Percentiles rank a stretch among this genome's conserved stretches.
These are phyloP conservation scores for Carpatolechia fugitivella DNA, from an alignment of 2,888 invertebrate species.

Conservation along the genomic window DNA sequence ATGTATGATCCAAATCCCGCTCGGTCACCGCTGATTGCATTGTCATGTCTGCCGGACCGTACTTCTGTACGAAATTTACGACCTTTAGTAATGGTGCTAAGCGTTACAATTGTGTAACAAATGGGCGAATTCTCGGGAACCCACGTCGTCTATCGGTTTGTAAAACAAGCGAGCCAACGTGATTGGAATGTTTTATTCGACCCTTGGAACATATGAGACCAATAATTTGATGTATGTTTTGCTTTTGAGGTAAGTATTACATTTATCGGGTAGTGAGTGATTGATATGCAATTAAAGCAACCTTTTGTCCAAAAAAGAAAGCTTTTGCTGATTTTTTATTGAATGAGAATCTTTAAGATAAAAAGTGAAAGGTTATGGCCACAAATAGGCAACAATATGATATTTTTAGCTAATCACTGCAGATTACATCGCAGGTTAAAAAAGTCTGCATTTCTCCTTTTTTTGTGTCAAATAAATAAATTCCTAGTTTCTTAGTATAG, in stretches of 20 bases:
- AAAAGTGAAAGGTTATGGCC: too few species aligned
- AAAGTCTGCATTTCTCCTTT: too few species aligned
- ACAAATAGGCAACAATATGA: too few species aligned
- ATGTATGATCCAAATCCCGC: slow-evolving; percentile 78
- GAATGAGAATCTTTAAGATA: too few species aligned
- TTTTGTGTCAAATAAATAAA: too few species aligned
- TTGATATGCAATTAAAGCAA: slow-evolving; percentile 46
- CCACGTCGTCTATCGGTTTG: slow-evolving; percentile 74
- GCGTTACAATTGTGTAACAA: slow-evolving; percentile 29
- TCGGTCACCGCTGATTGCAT: slow-evolving; percentile 79
- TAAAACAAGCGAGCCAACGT: slow-evolving; percentile 76
- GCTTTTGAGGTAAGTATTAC: slow-evolving; percentile 65
- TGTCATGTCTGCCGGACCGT: slow-evolving; percentile 70
- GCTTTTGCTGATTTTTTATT: too few species aligned
- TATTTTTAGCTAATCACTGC: too few species aligned
- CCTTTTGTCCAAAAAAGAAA: too few species aligned
- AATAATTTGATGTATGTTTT: slow-evolving; percentile 72
- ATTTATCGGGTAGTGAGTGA: too few species aligned
- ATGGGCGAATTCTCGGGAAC: slow-evolving; percentile 38
- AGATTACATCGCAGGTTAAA: too few species aligned
- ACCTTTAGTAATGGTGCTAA: slow-evolving; percentile 30
- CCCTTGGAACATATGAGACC: slow-evolving; percentile 75
- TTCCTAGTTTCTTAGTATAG: too few species aligned
- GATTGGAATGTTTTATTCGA: slow-evolving; percentile 75
- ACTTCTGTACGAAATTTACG: slow-evolving; percentile 26